phyloP scores from a whole-genome alignment of 1,140 invertebrate species.

The Reticulitermes speratus region DNA sequence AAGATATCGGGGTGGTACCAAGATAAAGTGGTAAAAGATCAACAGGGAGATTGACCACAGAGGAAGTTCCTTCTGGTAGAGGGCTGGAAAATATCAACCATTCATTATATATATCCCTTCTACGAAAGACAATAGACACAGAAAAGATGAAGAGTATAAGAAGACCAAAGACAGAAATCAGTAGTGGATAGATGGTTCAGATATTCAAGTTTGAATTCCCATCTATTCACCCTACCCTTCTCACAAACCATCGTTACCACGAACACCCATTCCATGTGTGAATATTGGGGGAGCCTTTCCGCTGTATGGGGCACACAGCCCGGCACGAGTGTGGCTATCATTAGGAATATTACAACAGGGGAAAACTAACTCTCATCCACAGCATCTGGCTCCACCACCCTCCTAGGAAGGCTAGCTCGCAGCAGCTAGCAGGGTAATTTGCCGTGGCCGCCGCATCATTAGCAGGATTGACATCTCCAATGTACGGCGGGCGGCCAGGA shows the following conservation, averaged over 20 bases:
- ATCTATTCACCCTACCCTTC: background rate
- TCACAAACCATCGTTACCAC: slow-evolving; percentile 4
- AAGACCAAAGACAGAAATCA: background rate
- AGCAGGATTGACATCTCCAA: slow-evolving; percentile 47
- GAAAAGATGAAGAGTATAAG: background rate
- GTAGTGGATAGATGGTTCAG: background rate
- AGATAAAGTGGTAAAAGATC: background rate
- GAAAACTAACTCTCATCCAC: slow-evolving; percentile 46
- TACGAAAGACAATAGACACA: background rate
- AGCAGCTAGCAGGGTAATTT: slow-evolving; percentile 42
- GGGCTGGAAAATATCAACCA: background rate
- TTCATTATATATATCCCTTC: background rate
- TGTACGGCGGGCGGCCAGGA: slow-evolving; percentile 14
- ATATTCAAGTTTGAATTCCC: background rate
- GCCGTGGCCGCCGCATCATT: slow-evolving; percentile 46
- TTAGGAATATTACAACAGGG: slow-evolving; percentile 49
- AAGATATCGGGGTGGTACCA: too few relatives aligned
- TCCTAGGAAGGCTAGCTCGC: slow-evolving; percentile 26
- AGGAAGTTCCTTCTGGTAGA: background rate
- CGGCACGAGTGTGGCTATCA: slow-evolving; percentile 43
- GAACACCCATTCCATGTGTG: slow-evolving; percentile 10
- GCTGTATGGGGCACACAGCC: background rate
- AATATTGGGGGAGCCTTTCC: background rate
- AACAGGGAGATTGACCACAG: background rate
- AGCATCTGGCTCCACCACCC: slow-evolving; percentile 44